Evolutionary conservation across 2,113 vertebrate genomes (phyloP).

Genomic region (Hoplias malabaricus): DNA sequence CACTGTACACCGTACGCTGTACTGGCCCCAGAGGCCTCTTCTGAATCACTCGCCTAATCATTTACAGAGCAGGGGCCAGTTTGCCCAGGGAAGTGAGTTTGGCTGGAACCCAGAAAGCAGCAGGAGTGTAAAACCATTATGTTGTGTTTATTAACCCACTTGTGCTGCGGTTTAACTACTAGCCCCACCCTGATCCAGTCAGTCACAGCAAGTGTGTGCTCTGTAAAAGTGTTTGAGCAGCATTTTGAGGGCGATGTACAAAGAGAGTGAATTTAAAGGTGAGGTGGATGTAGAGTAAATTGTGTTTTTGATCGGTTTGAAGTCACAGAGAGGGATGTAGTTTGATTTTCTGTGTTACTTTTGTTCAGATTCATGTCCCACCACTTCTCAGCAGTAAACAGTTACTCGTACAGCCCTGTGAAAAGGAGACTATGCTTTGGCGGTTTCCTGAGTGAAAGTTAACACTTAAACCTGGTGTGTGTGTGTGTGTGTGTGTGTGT

Average conservation of each 20-base stretch:
- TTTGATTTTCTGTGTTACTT: too few species aligned
- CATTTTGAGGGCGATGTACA: too few species aligned
- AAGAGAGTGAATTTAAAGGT: background rate
- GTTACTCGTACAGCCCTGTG: slow-evolving; percentile 15
- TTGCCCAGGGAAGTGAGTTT: background rate
- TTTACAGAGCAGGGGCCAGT: background rate
- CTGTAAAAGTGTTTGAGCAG: too few species aligned
- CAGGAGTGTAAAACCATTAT: background rate
- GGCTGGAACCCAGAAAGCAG: background rate
- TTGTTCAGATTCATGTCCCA: background rate
- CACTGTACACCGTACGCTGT: background rate
- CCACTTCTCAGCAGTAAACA: slow-evolving; percentile 1
- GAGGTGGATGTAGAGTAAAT: background rate
- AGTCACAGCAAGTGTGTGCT: background rate
- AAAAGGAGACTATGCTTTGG: too few species aligned
- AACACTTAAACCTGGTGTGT: too few species aligned
- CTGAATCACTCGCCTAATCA: background rate
- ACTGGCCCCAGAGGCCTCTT: too few species aligned
- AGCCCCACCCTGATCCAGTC: background rate
- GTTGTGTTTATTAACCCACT: background rate
- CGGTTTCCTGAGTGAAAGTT: too few species aligned
- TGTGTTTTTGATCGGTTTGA: too few species aligned
- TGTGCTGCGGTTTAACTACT: background rate
- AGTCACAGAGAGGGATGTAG: too few species aligned
- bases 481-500: too few species aligned